These are phyloP conservation scores for Aptenodytes forsteri DNA, from an alignment of 2,113 vertebrate genomes.

Conservation along the genomic window DNA sequence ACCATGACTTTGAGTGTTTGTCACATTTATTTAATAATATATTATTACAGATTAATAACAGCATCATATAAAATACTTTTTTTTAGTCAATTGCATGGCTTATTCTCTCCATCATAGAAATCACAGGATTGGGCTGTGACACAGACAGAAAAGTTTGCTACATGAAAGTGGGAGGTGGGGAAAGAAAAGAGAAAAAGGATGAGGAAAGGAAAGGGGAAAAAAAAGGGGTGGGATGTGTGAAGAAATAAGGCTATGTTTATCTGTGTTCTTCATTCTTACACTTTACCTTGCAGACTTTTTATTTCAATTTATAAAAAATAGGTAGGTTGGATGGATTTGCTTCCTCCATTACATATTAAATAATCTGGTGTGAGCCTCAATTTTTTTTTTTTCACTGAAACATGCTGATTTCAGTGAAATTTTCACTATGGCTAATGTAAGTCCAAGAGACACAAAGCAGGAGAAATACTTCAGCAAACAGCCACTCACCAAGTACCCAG, in stretches of 20 bases:
- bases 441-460: neutral
- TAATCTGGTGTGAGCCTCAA: accelerated
- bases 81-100: neutral
- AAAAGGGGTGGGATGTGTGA: accelerated
- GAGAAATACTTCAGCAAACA: neutral
- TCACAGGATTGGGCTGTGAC: neutral
- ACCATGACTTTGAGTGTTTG: neutral
- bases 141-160: neutral
- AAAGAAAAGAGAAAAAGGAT: neutral
- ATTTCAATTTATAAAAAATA: neutral
- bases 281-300: neutral
- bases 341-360: neutral
- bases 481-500: neutral
- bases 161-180: neutral
- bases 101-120: neutral
- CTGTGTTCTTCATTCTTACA: neutral
- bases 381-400: neutral
- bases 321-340: accelerated
- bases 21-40: neutral
- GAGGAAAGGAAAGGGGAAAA: neutral
- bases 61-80: neutral
- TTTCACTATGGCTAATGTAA: neutral
- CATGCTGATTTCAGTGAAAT: neutral
- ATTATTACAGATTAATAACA: neutral
- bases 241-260: neutral